Evolutionary conservation across 2,888 invertebrate genomes (phyloP).

Genomic region (Tubiluchus corallicola): DNA sequence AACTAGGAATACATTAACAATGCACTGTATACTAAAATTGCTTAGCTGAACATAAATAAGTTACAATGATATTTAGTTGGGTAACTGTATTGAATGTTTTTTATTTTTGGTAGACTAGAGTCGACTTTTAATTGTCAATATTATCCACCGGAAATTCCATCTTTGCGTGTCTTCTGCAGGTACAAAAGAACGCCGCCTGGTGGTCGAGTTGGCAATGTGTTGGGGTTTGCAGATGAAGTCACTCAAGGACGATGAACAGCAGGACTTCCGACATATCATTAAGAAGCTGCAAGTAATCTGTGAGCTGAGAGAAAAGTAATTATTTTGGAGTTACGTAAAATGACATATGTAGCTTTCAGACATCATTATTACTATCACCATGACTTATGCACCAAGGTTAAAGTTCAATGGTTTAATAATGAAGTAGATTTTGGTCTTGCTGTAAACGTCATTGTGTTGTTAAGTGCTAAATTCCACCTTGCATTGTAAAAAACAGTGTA

Average conservation of each 20-base stretch:
- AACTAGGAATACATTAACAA: no score
- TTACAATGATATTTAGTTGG: not conserved
- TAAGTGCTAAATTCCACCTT: not conserved
- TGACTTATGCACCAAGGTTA: no score
- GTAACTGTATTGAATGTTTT: not conserved
- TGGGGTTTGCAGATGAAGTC: constrained; percentile 40
- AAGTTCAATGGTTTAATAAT: no score
- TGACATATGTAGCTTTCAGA: no score
- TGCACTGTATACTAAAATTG: no score
- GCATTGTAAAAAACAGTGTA: not conserved
- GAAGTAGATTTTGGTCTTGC: no score
- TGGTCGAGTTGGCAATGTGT: constrained; percentile 46
- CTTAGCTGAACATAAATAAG: constrained; percentile 7
- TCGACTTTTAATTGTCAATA: no score
- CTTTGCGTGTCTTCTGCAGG: no score
- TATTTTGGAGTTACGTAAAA: no score
- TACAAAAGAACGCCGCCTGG: constrained; percentile 42
- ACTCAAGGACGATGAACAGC: constrained; percentile 41
- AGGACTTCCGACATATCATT: constrained; percentile 40
- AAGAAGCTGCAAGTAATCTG: constrained; percentile 45
- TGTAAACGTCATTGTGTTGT: constrained; percentile 10
- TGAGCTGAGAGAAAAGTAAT: no score
- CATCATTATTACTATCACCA: no score
- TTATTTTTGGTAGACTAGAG: not conserved
- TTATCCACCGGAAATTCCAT: no score